Evolutionary conservation across 2,888 invertebrate species (phyloP), one percentile per base, ranked within the genome.

Genomic region (Brachypalpus laphriformis): DNA sequence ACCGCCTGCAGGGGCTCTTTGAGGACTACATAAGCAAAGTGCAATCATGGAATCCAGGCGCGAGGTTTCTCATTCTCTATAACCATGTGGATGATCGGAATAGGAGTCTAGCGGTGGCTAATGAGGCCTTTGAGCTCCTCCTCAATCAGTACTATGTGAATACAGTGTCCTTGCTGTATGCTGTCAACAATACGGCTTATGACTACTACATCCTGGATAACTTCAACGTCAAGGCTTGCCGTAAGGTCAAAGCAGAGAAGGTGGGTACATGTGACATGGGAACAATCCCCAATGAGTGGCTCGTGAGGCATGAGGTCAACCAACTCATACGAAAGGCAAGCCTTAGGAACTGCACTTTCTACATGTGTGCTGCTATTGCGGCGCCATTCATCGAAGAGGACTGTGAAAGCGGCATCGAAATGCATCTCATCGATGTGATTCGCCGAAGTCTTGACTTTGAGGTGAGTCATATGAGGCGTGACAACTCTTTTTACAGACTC

Each of bases 341-440:
- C 75, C 92, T 94, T 88, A 88, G 89, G 5, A 93, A 93, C 37
- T 94, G 94, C 86, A 88, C 89, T 3, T 89, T 94, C 54, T 89
- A 91, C 37, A 91, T 94, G 71, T 91, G 94, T 51, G 92, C 93
- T 20, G 87, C 93, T 47, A 91, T 93, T 87, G 90, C 92, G 61
- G 92, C 93, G 9, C 94, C 94, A 0, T 94, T 93, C 87, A 90
- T 94, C 0, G 93, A 94, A 87, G 87, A 87, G 3, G 88, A 92
- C 65, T 90, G 91, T 51, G 57, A 87, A 0, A 88, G 92, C 9
- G 91, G 91, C 40, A 89, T 93, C 0, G 94, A 94, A 82, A 90
- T 94, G 66, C 92, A 93, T 71, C 91, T 91, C 61, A 74, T 90
- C 8, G 88, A 92, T 0, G 89, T 93, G 3, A 90, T 93, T 54